Base-by-base conservation (phyloP, 2,888 invertebrate species). In the Idaea dimidiata region DNA sequence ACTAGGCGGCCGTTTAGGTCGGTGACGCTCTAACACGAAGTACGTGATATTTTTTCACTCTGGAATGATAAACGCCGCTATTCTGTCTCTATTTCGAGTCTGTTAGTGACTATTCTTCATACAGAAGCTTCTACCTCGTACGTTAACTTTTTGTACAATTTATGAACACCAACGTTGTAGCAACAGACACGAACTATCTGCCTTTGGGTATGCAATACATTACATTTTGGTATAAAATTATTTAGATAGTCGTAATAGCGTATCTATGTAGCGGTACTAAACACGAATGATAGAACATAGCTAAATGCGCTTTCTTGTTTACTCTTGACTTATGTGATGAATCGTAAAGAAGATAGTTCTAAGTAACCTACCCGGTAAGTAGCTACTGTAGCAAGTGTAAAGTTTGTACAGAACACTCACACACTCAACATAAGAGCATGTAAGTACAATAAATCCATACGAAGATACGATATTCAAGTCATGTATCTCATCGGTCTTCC, bases 1-100 rank as follows among this genome's bases (percentile, higher is more conserved):
- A 80, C 80, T 79, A 83, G 82, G 82, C 84, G 80, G 81, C 83
- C 86, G 85, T 87, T 89, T 87, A 87, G 81, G 78, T 18, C 69
- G 80, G 80, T 80, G 82, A 87, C 84, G 83, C 81, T 78, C 81
- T 83, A 82, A 82, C 81, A 78, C 78, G 74, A 17, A 70, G 69
- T 80, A 84, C 84, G 85, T 85, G 83, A 83, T 79, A 76, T 76
- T 80, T 80, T 76, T 80, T 72, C 74, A 73, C 75, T 70, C 78
- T 69, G 70, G 69, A 66, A 78, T 81, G 75, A 79, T 74, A 77
- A 77, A 82, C 76, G 75, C 64, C 68, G 62, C 60, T 67, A 65
- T 67, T 72, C 67, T 64, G 76, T 72, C 75, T 78, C 77, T 76
- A 77, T 76, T 77, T 76, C 70, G 63, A 66, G 66, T 66, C 65